Percentiles rank a stretch among this genome's conserved stretches.
Conservation (phyloP, 53 echinoderm and acorn worm species). For the Paracentrotus lividus region DNA sequence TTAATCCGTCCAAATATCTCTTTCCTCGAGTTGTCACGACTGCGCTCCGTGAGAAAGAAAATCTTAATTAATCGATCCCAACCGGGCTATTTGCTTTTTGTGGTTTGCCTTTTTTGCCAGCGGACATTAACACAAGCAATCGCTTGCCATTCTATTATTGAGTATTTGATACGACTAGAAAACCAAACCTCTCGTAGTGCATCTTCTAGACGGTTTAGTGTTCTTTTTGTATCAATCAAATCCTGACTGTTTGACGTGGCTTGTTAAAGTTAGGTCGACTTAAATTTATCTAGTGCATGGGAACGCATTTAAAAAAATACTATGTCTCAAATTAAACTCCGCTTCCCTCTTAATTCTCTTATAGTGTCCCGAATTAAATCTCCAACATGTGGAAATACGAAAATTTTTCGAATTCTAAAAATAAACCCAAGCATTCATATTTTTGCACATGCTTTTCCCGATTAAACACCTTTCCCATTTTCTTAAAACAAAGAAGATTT, state of each 20-base stretch:
- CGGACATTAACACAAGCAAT: constrained; percentile 67
- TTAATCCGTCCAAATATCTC: constrained; percentile 53
- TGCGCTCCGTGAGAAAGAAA: constrained; percentile 56
- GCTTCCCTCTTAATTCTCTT: background rate
- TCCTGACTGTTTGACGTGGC: constrained; percentile 53
- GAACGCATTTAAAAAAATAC: background rate
- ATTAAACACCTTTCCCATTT: too few relatives aligned
- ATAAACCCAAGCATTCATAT: too few relatives aligned
- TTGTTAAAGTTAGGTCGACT: background rate
- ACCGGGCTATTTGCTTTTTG: constrained; percentile 44
- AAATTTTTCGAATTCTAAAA: background rate
- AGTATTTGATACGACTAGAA: constrained; percentile 60
- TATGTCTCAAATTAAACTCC: background rate
- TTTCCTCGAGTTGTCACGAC: constrained; percentile 35
- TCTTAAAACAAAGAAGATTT: too few relatives aligned
- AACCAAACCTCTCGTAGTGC: constrained; percentile 21
- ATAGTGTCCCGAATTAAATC: too few relatives aligned
- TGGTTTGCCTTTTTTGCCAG: constrained; percentile 48
- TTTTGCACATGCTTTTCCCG: too few relatives aligned
- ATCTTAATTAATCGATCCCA: constrained; percentile 62
- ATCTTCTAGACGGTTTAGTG: background rate
- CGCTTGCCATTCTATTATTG: constrained; percentile 41
- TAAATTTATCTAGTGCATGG: background rate
- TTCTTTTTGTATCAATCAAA: background rate
- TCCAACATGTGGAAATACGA: too few relatives aligned